phyloP scores from a whole-genome alignment of 2,888 invertebrate genomes.

The Macaria notata region DNA sequence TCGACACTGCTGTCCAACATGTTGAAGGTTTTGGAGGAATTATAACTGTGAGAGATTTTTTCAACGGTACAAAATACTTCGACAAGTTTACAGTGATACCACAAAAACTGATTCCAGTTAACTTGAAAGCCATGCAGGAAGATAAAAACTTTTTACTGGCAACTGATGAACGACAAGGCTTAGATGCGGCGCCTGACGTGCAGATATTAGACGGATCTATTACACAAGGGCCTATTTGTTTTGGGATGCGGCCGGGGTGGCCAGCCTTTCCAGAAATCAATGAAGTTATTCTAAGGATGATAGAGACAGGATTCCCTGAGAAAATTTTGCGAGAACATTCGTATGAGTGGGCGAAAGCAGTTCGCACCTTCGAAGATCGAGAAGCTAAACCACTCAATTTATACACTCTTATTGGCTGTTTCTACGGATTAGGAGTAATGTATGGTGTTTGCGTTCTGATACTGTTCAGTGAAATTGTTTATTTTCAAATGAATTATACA shows the following conservation, averaged over 20 bases:
- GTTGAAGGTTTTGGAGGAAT: constrained; percentile 52
- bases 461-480: constrained; percentile 46
- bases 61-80: constrained; percentile 40
- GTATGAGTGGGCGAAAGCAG: constrained; percentile 16
- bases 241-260: constrained; percentile 59
- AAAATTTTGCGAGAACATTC: constrained; percentile 32
- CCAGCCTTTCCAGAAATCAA: constrained; percentile 44
- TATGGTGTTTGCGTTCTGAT: constrained; percentile 43
- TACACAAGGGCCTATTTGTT: constrained; percentile 37
- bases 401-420: constrained; percentile 45
- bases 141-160: constrained; percentile 52
- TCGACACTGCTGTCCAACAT: constrained; percentile 44
- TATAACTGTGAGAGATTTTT: constrained; percentile 37
- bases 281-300: constrained; percentile 33
- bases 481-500: constrained; percentile 9
- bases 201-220: constrained; percentile 46
- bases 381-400: constrained; percentile 39
- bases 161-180: constrained; percentile 35
- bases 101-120: constrained; percentile 30
- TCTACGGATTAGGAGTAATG: constrained; percentile 45
- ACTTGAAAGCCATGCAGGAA: constrained; percentile 39
- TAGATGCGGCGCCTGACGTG: constrained; percentile 33
- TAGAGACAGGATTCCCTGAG: constrained; percentile 47
- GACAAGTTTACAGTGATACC: constrained; percentile 36
- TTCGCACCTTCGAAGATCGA: constrained; percentile 8